Base-by-base conservation (phyloP, 2,888 invertebrate genomes). In the Conistra vaccinii region DNA sequence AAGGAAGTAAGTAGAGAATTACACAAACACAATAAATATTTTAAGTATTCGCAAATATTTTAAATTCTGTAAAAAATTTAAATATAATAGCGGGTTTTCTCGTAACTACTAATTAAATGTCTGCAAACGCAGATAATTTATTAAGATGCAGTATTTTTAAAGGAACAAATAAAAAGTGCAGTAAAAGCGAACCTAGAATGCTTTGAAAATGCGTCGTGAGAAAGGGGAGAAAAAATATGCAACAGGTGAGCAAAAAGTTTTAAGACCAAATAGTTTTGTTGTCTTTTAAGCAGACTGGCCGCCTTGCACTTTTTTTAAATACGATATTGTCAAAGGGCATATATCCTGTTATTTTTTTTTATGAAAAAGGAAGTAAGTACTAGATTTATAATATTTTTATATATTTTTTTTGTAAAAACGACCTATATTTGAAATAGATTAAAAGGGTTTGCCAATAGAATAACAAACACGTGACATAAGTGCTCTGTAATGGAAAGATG, bases 401-500 rank as follows among this genome's bases (percentile, higher is more conserved):
- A n/a, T n/a, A n/a, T n/a, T 53, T 55, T 55, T 6, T 55, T 55
- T 14, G 26, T 55, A 55, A 14, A 26, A 45, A 29, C 58, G 58
- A 20, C 14, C 20, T 2, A 29, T 57, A 58, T 20, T 58, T 29
- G 5, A 32, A 66, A 65, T 32, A 29, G 17, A 53, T 10, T 53
- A 51, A 6, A n/a, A 53, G 23, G 53, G 45, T 69, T 67, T 58
- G 32, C 51, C 45, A 68, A 78, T 84, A 84, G n/a, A 75, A 70
- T 60, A 65, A 68, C 68, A 71, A 75, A 75, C 70, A 71, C 60
- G 70, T 80, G 74, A 68, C 65, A 61, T 68, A 75, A 84, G 68
- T 63, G 69, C 58, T 65, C 20, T 1, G 70, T 80, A 81, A 81
- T 82, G 84, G 61, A 60, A 71, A 80, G 81, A 80, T 75, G 84